Conservation (phyloP, 2,113 vertebrate species). For the Genyomyrus donnyi region DNA sequence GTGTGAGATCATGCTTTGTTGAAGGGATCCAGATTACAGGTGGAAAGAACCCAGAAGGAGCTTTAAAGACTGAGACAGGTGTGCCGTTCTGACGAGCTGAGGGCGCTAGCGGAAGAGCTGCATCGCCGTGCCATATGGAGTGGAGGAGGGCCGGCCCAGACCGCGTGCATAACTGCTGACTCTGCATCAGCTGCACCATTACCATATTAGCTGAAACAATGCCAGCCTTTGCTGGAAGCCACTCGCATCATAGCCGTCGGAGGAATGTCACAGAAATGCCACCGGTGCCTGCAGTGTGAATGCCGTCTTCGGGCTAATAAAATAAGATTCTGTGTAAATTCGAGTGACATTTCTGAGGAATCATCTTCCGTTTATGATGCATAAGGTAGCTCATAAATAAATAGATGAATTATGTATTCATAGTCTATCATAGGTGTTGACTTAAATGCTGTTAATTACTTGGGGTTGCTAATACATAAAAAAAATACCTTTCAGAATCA, state of each 20-base stretch:
- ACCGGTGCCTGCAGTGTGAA: background rate
- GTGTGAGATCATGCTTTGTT: background rate
- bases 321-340: background rate
- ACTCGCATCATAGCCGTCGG: background rate
- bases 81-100: background rate
- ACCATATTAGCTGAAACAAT: background rate
- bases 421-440: background rate
- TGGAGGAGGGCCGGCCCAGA: background rate
- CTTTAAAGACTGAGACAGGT: background rate
- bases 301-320: background rate
- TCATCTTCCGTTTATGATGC: background rate
- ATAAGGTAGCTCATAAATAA: background rate
- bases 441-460: constrained; percentile 7
- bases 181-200: background rate
- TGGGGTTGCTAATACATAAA: background rate
- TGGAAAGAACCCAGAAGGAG: background rate
- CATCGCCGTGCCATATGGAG: background rate
- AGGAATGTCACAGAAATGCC: background rate
- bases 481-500: background rate
- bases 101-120: background rate
- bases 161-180: background rate
- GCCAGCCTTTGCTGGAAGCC: background rate
- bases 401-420: background rate
- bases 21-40: background rate
- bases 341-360: background rate